Evolutionary conservation across 2,797 vertebrate genomes (phyloP).

Genomic region (Lindbergichthys nudifrons): DNA sequence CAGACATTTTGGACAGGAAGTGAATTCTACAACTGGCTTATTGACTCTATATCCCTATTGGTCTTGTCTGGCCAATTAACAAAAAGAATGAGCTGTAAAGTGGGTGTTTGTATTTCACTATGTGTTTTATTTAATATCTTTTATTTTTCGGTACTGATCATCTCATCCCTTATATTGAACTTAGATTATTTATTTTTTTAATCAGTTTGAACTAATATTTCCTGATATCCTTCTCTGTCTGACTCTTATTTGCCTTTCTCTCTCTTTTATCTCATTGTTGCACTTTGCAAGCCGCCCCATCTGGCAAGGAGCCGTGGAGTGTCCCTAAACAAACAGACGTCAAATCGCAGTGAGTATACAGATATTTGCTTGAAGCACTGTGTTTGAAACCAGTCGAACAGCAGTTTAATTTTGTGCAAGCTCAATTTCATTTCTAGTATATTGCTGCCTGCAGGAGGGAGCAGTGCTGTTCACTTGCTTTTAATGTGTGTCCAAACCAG

Average conservation of each 20-base stretch:
- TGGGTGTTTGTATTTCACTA: background rate
- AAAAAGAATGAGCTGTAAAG: background rate
- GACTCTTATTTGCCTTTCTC: background rate
- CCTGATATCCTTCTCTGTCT: background rate
- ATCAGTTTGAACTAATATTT: background rate
- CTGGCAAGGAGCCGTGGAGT: conserved; percentile 28
- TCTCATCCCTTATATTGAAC: background rate
- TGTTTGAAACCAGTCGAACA: conserved; percentile 49
- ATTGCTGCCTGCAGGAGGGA: conserved; percentile 37
- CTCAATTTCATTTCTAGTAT: conserved; percentile 47
- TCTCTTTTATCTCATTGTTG: background rate
- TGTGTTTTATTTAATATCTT: background rate
- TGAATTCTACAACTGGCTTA: background rate
- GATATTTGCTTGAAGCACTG: conserved; percentile 50
- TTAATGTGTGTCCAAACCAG: conserved; percentile 2
- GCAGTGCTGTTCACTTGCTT: conserved; percentile 22
- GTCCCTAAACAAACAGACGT: conserved; percentile 49
- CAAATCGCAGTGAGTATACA: conserved; percentile 41
- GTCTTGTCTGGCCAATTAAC: too few relatives aligned
- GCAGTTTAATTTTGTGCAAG: conserved; percentile 50
- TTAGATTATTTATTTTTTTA: background rate
- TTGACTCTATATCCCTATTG: background rate
- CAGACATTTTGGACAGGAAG: background rate
- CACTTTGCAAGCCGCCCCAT: conserved; percentile 40
- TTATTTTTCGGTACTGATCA: background rate